phyloP scores from a whole-genome alignment of 2,888 invertebrate species.

The Deilephila elpenor region DNA sequence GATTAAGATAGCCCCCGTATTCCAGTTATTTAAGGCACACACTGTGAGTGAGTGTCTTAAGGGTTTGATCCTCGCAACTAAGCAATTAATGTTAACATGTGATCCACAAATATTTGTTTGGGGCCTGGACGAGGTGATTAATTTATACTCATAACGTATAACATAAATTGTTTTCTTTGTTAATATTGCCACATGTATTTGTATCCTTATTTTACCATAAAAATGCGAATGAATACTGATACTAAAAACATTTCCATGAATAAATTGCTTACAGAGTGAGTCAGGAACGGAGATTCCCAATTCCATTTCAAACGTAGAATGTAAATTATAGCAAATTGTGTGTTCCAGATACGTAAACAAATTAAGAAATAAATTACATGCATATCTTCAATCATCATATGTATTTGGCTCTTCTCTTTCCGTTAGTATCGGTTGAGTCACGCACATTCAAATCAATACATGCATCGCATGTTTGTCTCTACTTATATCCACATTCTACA shows the following conservation, averaged over 20 bases:
- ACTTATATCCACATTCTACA: not conserved
- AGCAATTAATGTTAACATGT: no score
- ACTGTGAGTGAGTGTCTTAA: no score
- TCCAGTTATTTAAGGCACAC: no score
- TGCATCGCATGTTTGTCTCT: conserved; percentile 10
- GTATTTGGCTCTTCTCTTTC: conserved; percentile 11
- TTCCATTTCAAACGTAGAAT: conserved; percentile 41
- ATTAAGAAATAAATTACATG: conserved; percentile 50
- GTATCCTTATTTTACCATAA: conserved; percentile 28
- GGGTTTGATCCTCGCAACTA: no score
- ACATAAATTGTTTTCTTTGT: no score
- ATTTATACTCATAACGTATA: no score
- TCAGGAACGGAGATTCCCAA: conserved; percentile 50
- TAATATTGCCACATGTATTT: not conserved
- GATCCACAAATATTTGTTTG: no score
- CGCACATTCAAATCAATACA: not conserved
- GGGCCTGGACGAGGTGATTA: no score
- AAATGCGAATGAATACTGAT: conserved; percentile 32
- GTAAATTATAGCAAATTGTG: conserved; percentile 42
- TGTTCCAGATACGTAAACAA: conserved; percentile 47
- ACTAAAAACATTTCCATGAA: conserved; percentile 51
- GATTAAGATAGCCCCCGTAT: no score
- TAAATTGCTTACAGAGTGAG: conserved; percentile 44
- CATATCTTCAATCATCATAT: conserved; percentile 21
- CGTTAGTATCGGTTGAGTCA: conserved; percentile 13